Conservation (phyloP, 2,797 vertebrate species). For the Hydrocynus forskahlii region DNA sequence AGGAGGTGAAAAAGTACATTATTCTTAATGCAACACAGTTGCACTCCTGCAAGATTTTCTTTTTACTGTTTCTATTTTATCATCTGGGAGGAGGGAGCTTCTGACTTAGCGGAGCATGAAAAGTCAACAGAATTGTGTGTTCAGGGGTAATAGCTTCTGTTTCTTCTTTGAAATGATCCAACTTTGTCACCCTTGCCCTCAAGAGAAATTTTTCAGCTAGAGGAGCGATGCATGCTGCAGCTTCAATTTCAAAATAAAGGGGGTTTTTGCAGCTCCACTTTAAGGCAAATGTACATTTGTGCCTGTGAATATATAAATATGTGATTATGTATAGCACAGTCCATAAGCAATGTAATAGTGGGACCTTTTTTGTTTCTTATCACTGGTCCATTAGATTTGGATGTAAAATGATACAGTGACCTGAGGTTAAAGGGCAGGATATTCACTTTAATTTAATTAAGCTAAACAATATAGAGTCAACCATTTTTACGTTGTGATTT, state of each 20-base stretch:
- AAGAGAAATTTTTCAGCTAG: slow-evolving; percentile 14
- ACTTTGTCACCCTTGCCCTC: neutral
- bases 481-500: too few species aligned
- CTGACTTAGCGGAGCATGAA: slow-evolving; percentile 73
- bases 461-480: too few species aligned
- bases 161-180: slow-evolving; percentile 72
- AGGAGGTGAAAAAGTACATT: slow-evolving; percentile 60
- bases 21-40: slow-evolving; percentile 62
- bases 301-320: neutral
- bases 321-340: neutral
- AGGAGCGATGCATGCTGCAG: slow-evolving; percentile 41
- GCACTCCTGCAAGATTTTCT: slow-evolving; percentile 62
- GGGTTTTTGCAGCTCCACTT: neutral
- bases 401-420: neutral
- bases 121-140: slow-evolving; percentile 64
- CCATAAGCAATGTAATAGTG: neutral
- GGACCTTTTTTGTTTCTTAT: neutral
- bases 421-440: neutral
- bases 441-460: neutral
- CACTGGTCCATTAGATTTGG: neutral
- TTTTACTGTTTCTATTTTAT: slow-evolving; percentile 71
- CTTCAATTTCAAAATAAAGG: slow-evolving; percentile 35
- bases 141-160: slow-evolving; percentile 71
- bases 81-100: slow-evolving; percentile 67
- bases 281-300: neutral